Base-by-base conservation (phyloP, 2,888 invertebrate genomes). In the Chloromyia formosa region DNA sequence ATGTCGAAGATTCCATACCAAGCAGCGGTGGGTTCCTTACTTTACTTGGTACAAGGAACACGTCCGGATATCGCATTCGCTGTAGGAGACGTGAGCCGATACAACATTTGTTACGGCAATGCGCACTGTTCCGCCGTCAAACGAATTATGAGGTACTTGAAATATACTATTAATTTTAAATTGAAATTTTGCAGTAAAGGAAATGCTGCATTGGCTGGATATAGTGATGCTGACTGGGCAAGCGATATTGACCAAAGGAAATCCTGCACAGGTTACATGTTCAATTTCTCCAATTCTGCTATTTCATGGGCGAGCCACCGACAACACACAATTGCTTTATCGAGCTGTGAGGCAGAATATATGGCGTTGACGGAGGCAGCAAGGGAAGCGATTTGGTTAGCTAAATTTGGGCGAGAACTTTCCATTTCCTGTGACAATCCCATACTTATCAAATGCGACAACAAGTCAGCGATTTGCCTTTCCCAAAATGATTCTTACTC, bases 11-110 rank as follows among this genome's bases (percentile, higher is more conserved):
- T 35, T 35, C 27, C 27, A 2, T 35, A 35, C 7, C 27, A 35
- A 7, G 27, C 2, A 40, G 12, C 53, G 14, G 64, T 72, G 4
- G 72, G 72, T 7, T 60, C 66, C 18, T 14, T 66, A 16, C 68
- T 73, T 75, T 76, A 74, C 49, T 23, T 77, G 4, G 62, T 69
- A 18, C 18, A 75, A 9, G 77, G 73, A 9, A 77, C 78, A 14
- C 71, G 77, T n/a, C 77, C 76, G 1, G 77, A 76, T 23, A 73
- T 71, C 69, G 27, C 27, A 4, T 75, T 72, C 74, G 74, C 76
- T 1, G 9, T 78, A 9, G 56, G 53, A 1, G 18, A 66, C 1
- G 75, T 76, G 9, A 74, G 76, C 45, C 22, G 64, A 10, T 75
- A 35, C 7, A 35, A 35, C 27, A 35, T 4, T 7, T 4, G 7